Evolutionary conservation across 2,797 vertebrate genomes (phyloP).

Genomic region (Epinephelus coioides): DNA sequence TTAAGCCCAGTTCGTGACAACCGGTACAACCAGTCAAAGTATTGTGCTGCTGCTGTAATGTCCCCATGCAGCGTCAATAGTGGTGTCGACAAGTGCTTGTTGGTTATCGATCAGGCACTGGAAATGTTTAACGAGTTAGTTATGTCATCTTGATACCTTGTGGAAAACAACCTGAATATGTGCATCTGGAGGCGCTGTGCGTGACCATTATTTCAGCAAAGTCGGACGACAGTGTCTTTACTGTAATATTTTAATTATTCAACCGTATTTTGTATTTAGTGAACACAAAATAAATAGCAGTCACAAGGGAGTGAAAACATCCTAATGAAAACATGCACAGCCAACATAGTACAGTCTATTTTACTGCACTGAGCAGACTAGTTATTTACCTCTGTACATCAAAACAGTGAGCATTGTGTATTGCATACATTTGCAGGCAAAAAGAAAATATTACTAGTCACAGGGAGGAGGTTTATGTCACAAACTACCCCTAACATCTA

Average conservation of each 20-base stretch:
- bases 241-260: neutral
- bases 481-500: neutral
- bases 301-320: neutral
- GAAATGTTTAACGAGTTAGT: conserved; percentile 6
- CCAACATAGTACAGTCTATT: neutral
- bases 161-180: neutral
- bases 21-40: conserved; percentile 29
- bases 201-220: neutral
- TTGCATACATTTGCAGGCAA: neutral
- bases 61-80: conserved; percentile 21
- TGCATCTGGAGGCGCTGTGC: neutral
- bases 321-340: neutral
- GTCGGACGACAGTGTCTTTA: neutral
- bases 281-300: neutral
- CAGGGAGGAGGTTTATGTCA: neutral
- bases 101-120: conserved; percentile 35
- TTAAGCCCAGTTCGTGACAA: neutral
- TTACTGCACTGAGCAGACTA: neutral
- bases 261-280: neutral
- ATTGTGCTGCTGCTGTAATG: neutral
- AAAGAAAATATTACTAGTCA: neutral
- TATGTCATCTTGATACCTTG: conserved; percentile 9
- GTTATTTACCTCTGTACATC: neutral
- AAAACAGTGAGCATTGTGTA: neutral
- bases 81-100: conserved; percentile 3